Base-by-base conservation (phyloP, 2,113 vertebrate genomes). In the Odontophorus gujanensis region DNA sequence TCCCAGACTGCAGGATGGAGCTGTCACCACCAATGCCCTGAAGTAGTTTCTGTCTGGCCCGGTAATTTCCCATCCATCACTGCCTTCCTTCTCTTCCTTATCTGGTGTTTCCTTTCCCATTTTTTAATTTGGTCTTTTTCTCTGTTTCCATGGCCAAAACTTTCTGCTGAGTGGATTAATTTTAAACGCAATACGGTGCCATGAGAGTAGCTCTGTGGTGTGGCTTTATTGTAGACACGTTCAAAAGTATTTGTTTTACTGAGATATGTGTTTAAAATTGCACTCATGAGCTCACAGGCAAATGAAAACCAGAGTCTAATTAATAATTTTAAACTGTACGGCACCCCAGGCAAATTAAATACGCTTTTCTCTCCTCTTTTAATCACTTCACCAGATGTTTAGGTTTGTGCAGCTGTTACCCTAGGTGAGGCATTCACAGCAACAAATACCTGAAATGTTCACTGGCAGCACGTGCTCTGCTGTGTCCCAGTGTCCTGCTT, bases 201-300 rank as follows among this genome's bases (percentile, higher is more conserved):
- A 14, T 7, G 10, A 68, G 77, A 42, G 34, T 63, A 77, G 26
- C 47, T 92, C 42, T 73, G 16, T 83, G 45, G 55, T 77, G 17
- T 32, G 51, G 43, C 68, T 93, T 61, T 25, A 48, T 55, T 71
- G 61, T 62, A 89, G 65, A 47, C 20, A 14, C 1, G 0, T 32
- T 57, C 79, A 24, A 67, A 94, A 45, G 26, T 48, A 57, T 81
- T 90, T 86, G 74, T 80, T 84, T 84, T 71, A 42, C 50, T 40
- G 66, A 71, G 32, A 43, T 58, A 18, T 30, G 63, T 81, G 57
- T 58, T 92, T 81, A 86, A 71, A 86, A 71, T 53, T 47, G 50
- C 45, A 66, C 13, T 32, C 32, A 7, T 15, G 45, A 94, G 75
- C 38, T 74, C 62, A 69, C 3, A n/a, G 77, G 61, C 57, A 75